Percentiles rank a stretch among this genome's conserved stretches.
Evolutionary conservation across 2,113 vertebrate species (phyloP).

Genomic region (Castor canadensis): DNA sequence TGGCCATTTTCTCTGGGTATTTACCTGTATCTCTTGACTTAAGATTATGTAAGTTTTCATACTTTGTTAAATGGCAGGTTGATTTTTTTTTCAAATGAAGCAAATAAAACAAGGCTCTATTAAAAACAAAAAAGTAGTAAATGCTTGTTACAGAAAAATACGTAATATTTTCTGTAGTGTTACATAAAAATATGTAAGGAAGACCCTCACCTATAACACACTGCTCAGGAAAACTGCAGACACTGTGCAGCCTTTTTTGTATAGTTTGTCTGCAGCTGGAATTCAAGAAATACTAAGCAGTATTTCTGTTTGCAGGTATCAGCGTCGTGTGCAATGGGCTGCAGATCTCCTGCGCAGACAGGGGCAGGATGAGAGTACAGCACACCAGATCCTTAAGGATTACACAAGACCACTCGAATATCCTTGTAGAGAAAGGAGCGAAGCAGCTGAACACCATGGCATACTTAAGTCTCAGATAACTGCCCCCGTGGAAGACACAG

Average conservation of each 20-base stretch:
- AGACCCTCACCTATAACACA: neutral
- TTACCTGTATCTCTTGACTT: neutral
- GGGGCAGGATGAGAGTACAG: constrained; percentile 83
- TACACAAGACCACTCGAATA: constrained; percentile 80
- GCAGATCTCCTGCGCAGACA: constrained; percentile 83
- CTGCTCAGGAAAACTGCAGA: neutral
- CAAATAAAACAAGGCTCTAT: neutral
- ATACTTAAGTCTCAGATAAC: neutral
- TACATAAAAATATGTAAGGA: neutral
- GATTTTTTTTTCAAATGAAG: neutral
- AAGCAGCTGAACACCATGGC: neutral
- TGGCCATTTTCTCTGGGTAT: neutral
- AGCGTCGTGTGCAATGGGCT: constrained; percentile 87
- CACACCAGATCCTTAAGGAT: constrained; percentile 79
- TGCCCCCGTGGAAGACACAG: neutral
- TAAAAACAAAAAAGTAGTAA: neutral
- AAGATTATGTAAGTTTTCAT: neutral
- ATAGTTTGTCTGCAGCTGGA: neutral
- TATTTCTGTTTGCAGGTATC: constrained; percentile 85
- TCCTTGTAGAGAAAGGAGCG: neutral
- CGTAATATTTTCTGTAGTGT: no score
- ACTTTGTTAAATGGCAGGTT: neutral
- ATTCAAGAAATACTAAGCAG: neutral
- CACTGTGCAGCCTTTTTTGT: neutral
- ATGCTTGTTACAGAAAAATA: neutral